Base-by-base conservation (phyloP, 2,797 vertebrate genomes). In the Notolepis coatsorum region DNA sequence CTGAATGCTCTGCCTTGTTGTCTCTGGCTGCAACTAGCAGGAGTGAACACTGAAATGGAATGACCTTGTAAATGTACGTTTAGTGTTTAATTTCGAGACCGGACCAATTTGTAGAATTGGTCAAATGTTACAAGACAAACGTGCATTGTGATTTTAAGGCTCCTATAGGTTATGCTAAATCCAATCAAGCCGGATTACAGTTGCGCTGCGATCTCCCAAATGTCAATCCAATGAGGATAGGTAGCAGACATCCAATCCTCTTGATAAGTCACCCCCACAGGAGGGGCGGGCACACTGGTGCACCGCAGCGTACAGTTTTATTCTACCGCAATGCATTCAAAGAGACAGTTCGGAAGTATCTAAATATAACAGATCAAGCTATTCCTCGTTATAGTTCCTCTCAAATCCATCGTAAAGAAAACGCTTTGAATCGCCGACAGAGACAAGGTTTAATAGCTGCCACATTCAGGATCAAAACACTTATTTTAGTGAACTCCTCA, bases 381-480 rank as follows among this genome's bases (percentile, higher is more conserved):
- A 39, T 51, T 60, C 73, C 45, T 72, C 47, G 67, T 73, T 58
- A 56, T 28, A 60, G 48, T 52, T 51, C n/a, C 63, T 58, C 67
- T 73, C 38, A 74, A 69, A 78, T 77, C 65, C 47, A 77, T 80
- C 68, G n/a, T n/a, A 75, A 68, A 53, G 59, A 46, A 39, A 70
- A 66, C 67, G 62, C 59, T 59, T 59, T 64, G 64, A 81, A 82
- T 88, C 77, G 75, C 60, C 63, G 57, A 59, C 61, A 61, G 38
- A 74, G 30, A 83, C 62, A 74, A 49, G 47, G 59, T 81, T 73
- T 80, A 81, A 85, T 81, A 79, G 65, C 73, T 84, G 73, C 73
- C 71, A 76, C 59, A 75, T 66, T 60, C 54, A 7, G 55, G 75
- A 86, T 84, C 77, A 81, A 89, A 89, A 80, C 65, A 65, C 46